Evolutionary conservation across 1,140 invertebrate species (phyloP), one percentile per base, ranked within the genome.

Genomic region (Drosophila watanabei): DNA sequence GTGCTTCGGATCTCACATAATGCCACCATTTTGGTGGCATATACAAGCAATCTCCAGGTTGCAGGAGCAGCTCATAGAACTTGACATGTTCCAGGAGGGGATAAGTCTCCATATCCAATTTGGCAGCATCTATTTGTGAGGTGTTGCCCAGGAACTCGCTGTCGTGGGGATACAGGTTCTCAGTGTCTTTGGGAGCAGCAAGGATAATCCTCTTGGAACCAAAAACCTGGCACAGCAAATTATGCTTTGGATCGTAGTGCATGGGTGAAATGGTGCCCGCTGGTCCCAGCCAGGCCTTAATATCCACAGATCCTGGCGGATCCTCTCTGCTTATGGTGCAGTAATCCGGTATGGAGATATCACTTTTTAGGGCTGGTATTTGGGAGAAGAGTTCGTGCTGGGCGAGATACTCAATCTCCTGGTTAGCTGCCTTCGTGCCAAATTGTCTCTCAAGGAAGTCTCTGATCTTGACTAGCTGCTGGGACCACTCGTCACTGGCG

Each of bases 321-420:
- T n/a, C n/a, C n/a, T n/a, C n/a, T n/a, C n/a, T n/a, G n/a, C n/a
- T n/a, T n/a, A n/a, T n/a, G n/a, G n/a, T n/a, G n/a, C n/a, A n/a
- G n/a, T n/a, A n/a, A n/a, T n/a, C n/a, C n/a, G n/a, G n/a, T n/a
- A n/a, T n/a, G n/a, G n/a, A n/a, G n/a, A n/a, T n/a, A n/a, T n/a
- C n/a, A n/a, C n/a, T n/a, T n/a, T n/a, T n/a, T n/a, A n/a, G n/a
- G n/a, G n/a, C n/a, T n/a, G n/a, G n/a, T n/a, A n/a, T n/a, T n/a
- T n/a, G n/a, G n/a, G n/a, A n/a, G 94, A 99, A 98, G 5, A 99
- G 94, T 83, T 98, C 97, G 94, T 99, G 98, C 91, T 99, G 99
- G 4, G 99, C 99, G n/a, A 99, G 94, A 94, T 99, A 99, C 2
- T 97, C 98, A 51, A 96, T 85, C 75, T 94, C 93, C 20, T 93